Evolutionary conservation across 2,797 vertebrate genomes (phyloP), one percentile per base, ranked within the genome.

Genomic region (Poeciliopsis turneri): DNA sequence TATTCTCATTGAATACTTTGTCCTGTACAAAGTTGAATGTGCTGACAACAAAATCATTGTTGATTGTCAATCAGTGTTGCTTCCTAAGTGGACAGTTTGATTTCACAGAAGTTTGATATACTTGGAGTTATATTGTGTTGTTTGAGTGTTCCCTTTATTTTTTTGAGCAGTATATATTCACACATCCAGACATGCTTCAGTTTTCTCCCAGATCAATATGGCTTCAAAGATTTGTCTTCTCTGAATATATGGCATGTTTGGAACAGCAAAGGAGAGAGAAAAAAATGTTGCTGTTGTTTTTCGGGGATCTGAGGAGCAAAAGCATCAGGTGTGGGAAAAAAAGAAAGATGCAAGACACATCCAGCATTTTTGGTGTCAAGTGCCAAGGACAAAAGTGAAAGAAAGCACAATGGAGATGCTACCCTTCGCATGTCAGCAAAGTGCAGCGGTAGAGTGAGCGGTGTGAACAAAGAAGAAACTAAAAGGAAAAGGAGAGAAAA

Each of bases 301-400:
- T 78, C 79, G 59, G 57, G 57, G 80, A 87, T 80, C 84, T 75
- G 69, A 80, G 70, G 73, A 93, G 92, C 83, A 92, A 90, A 93
- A 87, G 78, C 69, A 73, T 72, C 72, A 33, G 43, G 25, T 70
- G 43, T 59, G 41, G 79, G 64, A 75, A 46, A 61, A 46, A 23
- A 59, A 79, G 68, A 47, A 13, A 30, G 78, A 84, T 25, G 83
- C 33, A 77, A 86, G 78, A 90, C 76, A 87, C 83, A 89, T 78
- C 79, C 80, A 82, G 83, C 59, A 77, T 82, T 89, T 89, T 82
- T 76, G 86, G 47, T 88, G 84, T 88, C 86, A 84, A 90, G 87
- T 81, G 76, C 76, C 88, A 79, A 82, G 61, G 51, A 86, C 86
- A 85, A 87, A 53, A 83, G 83, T 72, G 81, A 88, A 87, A 89